Percentiles rank a stretch among this genome's conserved stretches.
Conservation (phyloP, 2,113 vertebrate genomes). For the Mastomys natalensis region DNA sequence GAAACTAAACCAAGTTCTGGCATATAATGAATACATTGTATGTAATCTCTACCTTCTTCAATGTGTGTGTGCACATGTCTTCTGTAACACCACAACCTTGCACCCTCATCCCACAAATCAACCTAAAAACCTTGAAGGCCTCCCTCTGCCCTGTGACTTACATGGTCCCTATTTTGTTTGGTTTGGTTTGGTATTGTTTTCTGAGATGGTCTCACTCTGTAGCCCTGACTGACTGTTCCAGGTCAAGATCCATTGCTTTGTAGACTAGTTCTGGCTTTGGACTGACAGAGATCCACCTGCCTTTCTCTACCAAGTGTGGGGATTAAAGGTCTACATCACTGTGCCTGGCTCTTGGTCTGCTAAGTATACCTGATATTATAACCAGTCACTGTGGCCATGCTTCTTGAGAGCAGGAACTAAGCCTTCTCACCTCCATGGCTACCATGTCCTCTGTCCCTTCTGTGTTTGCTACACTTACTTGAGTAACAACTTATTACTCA, state of each 20-base stretch:
- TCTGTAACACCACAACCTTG: not conserved
- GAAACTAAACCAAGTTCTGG: not conserved
- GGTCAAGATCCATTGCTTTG: not conserved
- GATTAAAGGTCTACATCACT: not conserved
- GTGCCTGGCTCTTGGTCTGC: not conserved
- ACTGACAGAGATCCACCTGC: not conserved
- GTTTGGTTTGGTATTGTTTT: not conserved
- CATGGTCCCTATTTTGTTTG: not conserved
- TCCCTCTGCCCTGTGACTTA: not conserved
- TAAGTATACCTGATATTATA: not conserved
- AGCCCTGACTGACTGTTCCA: not conserved
- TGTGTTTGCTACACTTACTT: not conserved
- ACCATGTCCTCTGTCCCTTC: not conserved
- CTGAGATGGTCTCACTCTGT: not conserved
- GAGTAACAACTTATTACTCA: not conserved
- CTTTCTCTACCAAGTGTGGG: not conserved
- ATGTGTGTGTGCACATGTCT: not conserved
- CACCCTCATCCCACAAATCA: not conserved
- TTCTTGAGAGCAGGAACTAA: not conserved
- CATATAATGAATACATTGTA: not conserved
- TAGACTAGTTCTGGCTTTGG: not conserved
- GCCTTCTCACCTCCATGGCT: not conserved
- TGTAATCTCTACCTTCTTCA: not conserved
- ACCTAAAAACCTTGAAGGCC: not conserved
- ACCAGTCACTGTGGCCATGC: not conserved